Conservation (phyloP, 2,797 vertebrate species). For the Coracias cyanogaster region DNA sequence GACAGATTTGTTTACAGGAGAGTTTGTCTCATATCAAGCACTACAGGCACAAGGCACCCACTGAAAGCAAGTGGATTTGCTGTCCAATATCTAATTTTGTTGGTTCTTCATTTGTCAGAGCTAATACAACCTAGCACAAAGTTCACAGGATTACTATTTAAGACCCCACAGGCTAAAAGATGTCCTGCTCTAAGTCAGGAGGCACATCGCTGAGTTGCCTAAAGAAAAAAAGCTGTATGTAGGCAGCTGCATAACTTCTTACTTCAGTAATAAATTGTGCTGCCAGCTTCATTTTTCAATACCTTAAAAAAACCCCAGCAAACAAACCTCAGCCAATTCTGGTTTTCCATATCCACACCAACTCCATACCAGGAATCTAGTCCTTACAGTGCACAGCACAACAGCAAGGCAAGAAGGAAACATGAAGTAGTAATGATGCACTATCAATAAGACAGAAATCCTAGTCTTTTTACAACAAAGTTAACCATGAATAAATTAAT, state of each 20-base stretch:
- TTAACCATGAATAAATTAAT: neutral
- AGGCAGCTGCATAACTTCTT: neutral
- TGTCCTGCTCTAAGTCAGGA: neutral
- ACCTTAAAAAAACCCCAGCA: neutral
- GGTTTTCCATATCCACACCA: neutral
- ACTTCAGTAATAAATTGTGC: neutral
- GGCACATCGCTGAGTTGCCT: neutral
- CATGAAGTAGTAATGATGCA: neutral
- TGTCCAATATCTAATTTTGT: neutral
- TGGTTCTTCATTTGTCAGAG: neutral
- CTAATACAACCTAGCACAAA: neutral
- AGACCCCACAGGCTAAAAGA: neutral
- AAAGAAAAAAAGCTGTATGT: neutral
- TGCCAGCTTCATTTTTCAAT: neutral
- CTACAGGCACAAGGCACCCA: neutral
- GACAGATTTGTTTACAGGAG: neutral
- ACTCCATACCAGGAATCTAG: neutral
- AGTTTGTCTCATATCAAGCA: neutral
- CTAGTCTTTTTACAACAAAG: neutral
- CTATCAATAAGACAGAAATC: neutral
- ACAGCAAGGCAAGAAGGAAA: neutral
- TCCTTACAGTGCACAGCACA: neutral
- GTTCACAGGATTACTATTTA: neutral
- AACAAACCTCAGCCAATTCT: neutral
- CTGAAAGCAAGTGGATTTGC: neutral